Evolutionary conservation across 2,113 vertebrate genomes (phyloP), one percentile per base, ranked within the genome.

Genomic region (Ammodytes dubius): DNA sequence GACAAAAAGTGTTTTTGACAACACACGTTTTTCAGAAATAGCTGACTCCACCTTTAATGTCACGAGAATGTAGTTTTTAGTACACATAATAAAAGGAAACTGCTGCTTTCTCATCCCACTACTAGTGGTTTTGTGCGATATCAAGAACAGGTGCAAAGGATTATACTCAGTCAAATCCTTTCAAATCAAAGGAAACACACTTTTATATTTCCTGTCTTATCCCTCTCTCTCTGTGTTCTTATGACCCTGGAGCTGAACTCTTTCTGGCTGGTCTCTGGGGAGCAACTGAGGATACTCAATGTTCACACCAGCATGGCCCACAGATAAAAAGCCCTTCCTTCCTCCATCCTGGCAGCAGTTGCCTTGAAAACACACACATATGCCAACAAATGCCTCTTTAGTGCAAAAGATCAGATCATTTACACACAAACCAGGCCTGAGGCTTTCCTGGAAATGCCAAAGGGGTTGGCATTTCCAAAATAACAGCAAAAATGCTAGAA

Each of bases 281-380:
- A 93, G 71, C 70, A 78, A 82, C 77, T 79, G 76, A 83, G 79
- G 68, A 79, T 69, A 71, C 74, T 73, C 60, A 8, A 53, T 52
- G 68, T 79, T 69, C 66, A 83, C 81, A 65, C 60, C 74, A 85
- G 46, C 64, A 59, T 5, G 65, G 74, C 52, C 59, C 77, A 27
- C 27, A 87, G 88, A 92, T 94, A 89, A 91, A 82, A 79, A 81
- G 75, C 68, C 10, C 53, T 94, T 93, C 91, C 93, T 94, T 93
- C 93, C 91, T 93, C 66, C 11, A 66, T 89, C 81, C 87, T 82
- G 87, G 72, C 82, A 89, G 69, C 69, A 72, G 74, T 27, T 84
- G 72, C 79, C 61, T 86, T 87, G 73, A 93, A 91, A 90, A 89
- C 71, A 82, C 6, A 35, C 63, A 83, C 56, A 67, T 56, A 63